Percentiles rank a stretch among this genome's conserved stretches.
Conservation (phyloP, 23 tunicate genomes). For the Aplidium turbinatum region DNA sequence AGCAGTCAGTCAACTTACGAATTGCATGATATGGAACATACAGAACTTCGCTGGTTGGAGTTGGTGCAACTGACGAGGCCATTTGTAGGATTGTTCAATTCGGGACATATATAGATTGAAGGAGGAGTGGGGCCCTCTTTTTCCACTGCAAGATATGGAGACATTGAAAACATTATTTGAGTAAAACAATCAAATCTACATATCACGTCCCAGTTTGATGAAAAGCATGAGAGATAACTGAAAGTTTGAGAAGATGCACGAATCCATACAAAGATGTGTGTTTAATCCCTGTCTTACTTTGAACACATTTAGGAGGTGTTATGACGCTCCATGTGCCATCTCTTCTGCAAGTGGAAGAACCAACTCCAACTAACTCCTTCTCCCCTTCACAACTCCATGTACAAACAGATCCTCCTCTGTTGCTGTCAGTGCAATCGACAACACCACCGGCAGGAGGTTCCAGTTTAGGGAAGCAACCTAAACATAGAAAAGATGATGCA, state of each 20-base stretch:
- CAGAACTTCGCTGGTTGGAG: constrained; percentile 31
- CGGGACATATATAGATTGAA: constrained; percentile 37
- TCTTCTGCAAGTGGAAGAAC: constrained; percentile 35
- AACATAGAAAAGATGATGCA: too few relatives aligned
- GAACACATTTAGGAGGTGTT: constrained; percentile 65
- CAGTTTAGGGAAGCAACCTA: constrained; percentile 27
- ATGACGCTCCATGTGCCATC: constrained; percentile 88
- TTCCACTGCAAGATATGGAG: too few relatives aligned
- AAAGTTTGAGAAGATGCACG: too few relatives aligned
- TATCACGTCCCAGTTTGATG: too few relatives aligned
- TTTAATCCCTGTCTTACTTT: not conserved
- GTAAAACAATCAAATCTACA: too few relatives aligned
- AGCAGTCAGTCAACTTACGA: constrained; percentile 47
- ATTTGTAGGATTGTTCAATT: constrained; percentile 27
- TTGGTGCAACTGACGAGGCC: constrained; percentile 43
- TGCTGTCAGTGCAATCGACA: constrained; percentile 39
- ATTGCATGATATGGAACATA: constrained; percentile 41
- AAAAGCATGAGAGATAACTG: too few relatives aligned
- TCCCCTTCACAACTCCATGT: constrained; percentile 49
- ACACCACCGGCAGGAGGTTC: not conserved
- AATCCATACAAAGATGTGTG: not conserved
- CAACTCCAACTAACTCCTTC: constrained; percentile 24
- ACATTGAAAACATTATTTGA: too few relatives aligned
- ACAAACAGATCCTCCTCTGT: constrained; percentile 60
- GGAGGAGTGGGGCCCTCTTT: not conserved